Evolutionary conservation across 2,888 invertebrate genomes (phyloP).

Genomic region (Tenthredo mesomela): DNA sequence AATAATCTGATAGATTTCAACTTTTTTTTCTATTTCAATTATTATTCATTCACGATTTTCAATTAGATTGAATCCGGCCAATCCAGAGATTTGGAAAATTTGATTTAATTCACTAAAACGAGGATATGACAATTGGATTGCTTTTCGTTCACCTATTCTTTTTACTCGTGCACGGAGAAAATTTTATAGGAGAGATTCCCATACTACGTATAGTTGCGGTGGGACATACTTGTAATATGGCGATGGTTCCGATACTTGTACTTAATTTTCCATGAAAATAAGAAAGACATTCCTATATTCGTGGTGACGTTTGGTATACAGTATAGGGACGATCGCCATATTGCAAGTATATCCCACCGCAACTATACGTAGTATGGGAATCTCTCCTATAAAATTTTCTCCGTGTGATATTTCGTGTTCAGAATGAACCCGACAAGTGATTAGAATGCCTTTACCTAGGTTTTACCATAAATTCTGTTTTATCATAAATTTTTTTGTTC

Average conservation of each 20-base stretch:
- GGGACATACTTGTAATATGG: too few species aligned
- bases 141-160: not conserved
- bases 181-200: too few species aligned
- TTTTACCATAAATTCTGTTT: not conserved
- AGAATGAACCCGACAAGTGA: not conserved
- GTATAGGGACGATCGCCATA: too few species aligned
- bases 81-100: not conserved
- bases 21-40: not conserved
- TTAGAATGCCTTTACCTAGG: slow-evolving; percentile 7
- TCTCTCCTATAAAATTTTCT: too few species aligned
- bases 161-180: too few species aligned
- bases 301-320: too few species aligned
- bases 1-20: not conserved
- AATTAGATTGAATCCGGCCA: not conserved
- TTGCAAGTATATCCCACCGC: too few species aligned
- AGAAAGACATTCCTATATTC: too few species aligned
- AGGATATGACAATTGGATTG: not conserved
- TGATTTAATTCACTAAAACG: not conserved
- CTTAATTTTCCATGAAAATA: too few species aligned
- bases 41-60: not conserved
- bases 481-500: not conserved
- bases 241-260: too few species aligned
- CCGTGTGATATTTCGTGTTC: not conserved
- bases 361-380: too few species aligned
- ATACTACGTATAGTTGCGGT: too few species aligned